Conservation (phyloP, 2,888 invertebrate species). For the Oegoconia quadripuncta region DNA sequence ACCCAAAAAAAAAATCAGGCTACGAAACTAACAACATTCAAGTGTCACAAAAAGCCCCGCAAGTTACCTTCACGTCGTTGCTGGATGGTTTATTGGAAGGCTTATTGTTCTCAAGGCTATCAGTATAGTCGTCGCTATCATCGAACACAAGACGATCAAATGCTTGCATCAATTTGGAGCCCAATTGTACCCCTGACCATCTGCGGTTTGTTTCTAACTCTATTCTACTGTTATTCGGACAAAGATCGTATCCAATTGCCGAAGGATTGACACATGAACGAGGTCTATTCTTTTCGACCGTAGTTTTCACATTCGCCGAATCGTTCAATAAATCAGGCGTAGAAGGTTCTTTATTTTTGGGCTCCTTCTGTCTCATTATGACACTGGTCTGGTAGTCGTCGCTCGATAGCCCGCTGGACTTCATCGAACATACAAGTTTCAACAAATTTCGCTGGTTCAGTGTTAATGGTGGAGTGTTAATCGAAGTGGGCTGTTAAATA, state of each 20-base stretch:
- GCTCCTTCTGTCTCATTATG: slow-evolving; percentile 72
- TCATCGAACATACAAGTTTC: slow-evolving; percentile 79
- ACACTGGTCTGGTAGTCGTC: slow-evolving; percentile 75
- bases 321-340: slow-evolving; percentile 80
- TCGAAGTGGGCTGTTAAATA: slow-evolving; percentile 77
- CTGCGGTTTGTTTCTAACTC: slow-evolving; percentile 79
- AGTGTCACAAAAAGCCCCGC: slow-evolving; percentile 44
- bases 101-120: slow-evolving; percentile 84
- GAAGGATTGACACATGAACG: slow-evolving; percentile 84
- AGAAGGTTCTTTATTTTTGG: slow-evolving; percentile 70
- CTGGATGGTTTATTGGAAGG: slow-evolving; percentile 72
- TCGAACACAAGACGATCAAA: slow-evolving; percentile 83
- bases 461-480: slow-evolving; percentile 77
- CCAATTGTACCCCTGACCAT: slow-evolving; percentile 86
- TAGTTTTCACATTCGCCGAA: slow-evolving; percentile 72
- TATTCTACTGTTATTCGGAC: slow-evolving; percentile 69
- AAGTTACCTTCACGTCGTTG: slow-evolving; percentile 68
- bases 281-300: slow-evolving; percentile 80
- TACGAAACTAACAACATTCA: slow-evolving; percentile 40
- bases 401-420: slow-evolving; percentile 76
- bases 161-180: slow-evolving; percentile 85
- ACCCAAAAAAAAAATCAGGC: slow-evolving; percentile 28
- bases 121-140: slow-evolving; percentile 86
- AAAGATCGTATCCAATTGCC: slow-evolving; percentile 66
- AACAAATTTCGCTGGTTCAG: slow-evolving; percentile 79